Conservation (phyloP, 2,113 vertebrate species). For the Riparia riparia region DNA sequence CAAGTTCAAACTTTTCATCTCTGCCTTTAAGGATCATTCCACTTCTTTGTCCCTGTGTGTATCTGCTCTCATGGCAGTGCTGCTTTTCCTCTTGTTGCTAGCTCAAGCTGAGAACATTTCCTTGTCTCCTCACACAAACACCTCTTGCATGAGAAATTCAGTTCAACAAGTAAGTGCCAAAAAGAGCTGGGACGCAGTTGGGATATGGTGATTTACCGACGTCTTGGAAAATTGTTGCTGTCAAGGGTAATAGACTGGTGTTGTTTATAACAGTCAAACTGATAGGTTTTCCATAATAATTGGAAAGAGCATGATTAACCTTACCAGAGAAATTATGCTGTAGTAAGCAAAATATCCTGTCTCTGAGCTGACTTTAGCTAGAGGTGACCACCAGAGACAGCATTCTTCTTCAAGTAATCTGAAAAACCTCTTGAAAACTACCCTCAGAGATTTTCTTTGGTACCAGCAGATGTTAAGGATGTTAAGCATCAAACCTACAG, state of each 20-base stretch:
- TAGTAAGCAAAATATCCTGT: background rate
- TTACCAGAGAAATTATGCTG: constrained; percentile 1
- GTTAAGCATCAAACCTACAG: background rate
- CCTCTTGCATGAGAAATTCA: constrained; percentile 15
- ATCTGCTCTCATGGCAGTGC: background rate
- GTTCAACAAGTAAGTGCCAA: constrained; percentile 9
- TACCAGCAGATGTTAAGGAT: background rate
- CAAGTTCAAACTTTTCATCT: background rate
- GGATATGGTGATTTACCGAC: constrained; percentile 30
- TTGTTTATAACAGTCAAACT: constrained; percentile 52
- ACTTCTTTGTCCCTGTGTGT: background rate
- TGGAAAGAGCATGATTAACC: constrained; percentile 16
- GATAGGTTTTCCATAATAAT: constrained; percentile 43
- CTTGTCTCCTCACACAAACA: background rate
- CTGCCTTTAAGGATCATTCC: background rate
- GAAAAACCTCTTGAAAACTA: background rate
- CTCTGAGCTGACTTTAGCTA: background rate
- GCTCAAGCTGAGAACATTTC: background rate
- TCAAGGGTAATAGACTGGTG: constrained; percentile 20
- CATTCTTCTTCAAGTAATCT: background rate
- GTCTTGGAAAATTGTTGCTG: constrained; percentile 32
- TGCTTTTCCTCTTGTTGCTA: background rate
- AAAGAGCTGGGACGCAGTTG: constrained; percentile 43
- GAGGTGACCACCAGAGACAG: background rate
- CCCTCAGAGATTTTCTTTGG: background rate